phyloP scores from a whole-genome alignment of 2,113 vertebrate species.

The Ondatra zibethicus region DNA sequence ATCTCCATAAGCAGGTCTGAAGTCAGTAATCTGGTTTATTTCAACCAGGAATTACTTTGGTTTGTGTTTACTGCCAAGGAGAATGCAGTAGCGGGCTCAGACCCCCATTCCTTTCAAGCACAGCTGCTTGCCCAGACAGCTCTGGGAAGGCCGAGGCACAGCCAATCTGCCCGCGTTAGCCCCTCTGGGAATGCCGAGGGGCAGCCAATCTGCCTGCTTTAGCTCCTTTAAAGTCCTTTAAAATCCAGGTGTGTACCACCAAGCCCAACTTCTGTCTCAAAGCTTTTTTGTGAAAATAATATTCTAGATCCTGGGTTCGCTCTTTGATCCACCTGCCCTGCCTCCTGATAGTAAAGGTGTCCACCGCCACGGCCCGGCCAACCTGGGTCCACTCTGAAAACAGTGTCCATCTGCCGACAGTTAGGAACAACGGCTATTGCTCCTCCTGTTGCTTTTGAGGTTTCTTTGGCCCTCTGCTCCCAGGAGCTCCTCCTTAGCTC shows the following conservation, averaged over 20 bases:
- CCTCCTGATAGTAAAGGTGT: background rate
- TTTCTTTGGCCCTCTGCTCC: background rate
- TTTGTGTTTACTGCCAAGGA: background rate
- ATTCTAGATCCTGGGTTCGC: background rate
- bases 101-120: background rate
- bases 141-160: background rate
- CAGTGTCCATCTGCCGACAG: background rate
- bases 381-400: background rate
- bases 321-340: background rate
- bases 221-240: background rate
- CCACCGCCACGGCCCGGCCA: background rate
- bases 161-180: background rate
- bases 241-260: background rate
- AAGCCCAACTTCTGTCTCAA: background rate
- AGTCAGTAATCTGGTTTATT: background rate
- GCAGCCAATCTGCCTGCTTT: background rate
- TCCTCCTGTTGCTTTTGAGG: background rate
- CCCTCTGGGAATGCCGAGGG: background rate
- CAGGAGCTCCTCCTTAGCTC: background rate
- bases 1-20: background rate
- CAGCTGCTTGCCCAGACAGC: background rate
- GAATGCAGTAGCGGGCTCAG: background rate
- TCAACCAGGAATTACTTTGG: background rate
- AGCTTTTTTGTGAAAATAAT: background rate
- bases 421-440: background rate